Percentiles rank a stretch among this genome's conserved stretches.
Evolutionary conservation across 1,140 invertebrate genomes (phyloP).

Genomic region (Zaprionus ghesquierei): DNA sequence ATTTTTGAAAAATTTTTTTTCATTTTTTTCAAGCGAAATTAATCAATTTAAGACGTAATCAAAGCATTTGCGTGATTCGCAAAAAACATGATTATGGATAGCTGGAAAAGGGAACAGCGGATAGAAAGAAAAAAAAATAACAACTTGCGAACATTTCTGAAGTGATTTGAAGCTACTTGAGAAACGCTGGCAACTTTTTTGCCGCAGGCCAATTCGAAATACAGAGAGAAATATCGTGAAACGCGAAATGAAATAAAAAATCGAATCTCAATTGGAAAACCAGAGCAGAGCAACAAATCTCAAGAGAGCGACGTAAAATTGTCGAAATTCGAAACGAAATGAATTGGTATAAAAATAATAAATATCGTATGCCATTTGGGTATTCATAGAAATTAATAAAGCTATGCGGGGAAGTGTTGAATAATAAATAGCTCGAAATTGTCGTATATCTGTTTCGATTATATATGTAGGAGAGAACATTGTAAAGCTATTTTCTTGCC

Average conservation of each 20-base stretch:
- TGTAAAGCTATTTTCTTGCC: background rate
- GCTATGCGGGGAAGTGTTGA: background rate
- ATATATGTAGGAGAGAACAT: background rate
- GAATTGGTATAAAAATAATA: background rate
- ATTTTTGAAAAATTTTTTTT: slow-evolving; percentile 35
- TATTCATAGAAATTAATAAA: slow-evolving; percentile 8
- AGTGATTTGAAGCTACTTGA: slow-evolving; percentile 56
- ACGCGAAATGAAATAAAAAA: slow-evolving; percentile 21
- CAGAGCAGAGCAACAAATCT: background rate
- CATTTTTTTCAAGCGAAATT: slow-evolving; percentile 40
- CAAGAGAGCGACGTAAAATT: slow-evolving; percentile 1
- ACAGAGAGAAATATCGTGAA: background rate
- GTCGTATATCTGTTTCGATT: too few relatives aligned
- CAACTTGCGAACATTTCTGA: slow-evolving; percentile 60
- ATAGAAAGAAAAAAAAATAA: slow-evolving; percentile 6
- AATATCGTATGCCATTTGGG: slow-evolving; percentile 1
- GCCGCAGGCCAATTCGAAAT: slow-evolving; percentile 37
- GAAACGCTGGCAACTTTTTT: slow-evolving; percentile 38
- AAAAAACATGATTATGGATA: slow-evolving; percentile 39
- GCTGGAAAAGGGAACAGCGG: background rate
- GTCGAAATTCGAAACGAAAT: background rate
- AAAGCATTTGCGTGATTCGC: slow-evolving; percentile 69
- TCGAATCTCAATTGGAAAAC: background rate
- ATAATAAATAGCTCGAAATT: background rate
- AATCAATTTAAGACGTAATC: slow-evolving; percentile 70